A percentile compares a stretch with the other conserved stretches of the same genome.
phyloP scores from a whole-genome alignment of 2,888 invertebrate genomes.

The Trachelus tabidus region DNA sequence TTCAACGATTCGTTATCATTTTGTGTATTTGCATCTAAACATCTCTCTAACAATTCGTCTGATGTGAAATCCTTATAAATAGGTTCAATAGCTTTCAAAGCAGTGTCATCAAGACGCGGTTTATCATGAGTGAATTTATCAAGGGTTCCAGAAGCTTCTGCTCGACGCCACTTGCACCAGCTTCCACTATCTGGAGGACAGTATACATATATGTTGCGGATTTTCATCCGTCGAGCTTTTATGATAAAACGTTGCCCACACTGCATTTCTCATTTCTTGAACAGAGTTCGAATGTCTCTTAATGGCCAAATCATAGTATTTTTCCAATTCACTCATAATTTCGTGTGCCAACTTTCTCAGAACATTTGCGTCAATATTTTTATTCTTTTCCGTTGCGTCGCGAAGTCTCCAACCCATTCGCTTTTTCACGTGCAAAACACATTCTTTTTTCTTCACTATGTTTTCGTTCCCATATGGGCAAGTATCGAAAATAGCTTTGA shows the following conservation, averaged over 20 bases:
- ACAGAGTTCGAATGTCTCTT: constrained; percentile 16
- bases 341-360: constrained; percentile 18
- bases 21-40: constrained; percentile 8
- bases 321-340: constrained; percentile 9
- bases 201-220: constrained; percentile 18
- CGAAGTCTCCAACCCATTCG: constrained; percentile 20
- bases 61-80: constrained; percentile 5
- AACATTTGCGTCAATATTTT: constrained; percentile 14
- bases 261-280: constrained; percentile 21
- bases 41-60: constrained; percentile 4
- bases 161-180: constrained; percentile 24
- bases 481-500: constrained; percentile 19
- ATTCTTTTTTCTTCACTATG: constrained; percentile 13
- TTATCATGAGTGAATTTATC: constrained; percentile 1
- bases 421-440: constrained; percentile 19
- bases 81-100: background rate
- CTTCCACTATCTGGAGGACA: constrained; percentile 20
- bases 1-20: constrained; percentile 9
- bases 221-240: constrained; percentile 18
- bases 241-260: constrained; percentile 25
- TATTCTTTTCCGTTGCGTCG: constrained; percentile 12
- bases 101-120: background rate
- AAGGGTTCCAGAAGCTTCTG: background rate
- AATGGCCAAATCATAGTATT: constrained; percentile 12
- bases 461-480: constrained; percentile 18